Evolutionary conservation across 2,888 invertebrate species (phyloP), one percentile per base, ranked within the genome.

Genomic region (Drosophila mimetica): DNA sequence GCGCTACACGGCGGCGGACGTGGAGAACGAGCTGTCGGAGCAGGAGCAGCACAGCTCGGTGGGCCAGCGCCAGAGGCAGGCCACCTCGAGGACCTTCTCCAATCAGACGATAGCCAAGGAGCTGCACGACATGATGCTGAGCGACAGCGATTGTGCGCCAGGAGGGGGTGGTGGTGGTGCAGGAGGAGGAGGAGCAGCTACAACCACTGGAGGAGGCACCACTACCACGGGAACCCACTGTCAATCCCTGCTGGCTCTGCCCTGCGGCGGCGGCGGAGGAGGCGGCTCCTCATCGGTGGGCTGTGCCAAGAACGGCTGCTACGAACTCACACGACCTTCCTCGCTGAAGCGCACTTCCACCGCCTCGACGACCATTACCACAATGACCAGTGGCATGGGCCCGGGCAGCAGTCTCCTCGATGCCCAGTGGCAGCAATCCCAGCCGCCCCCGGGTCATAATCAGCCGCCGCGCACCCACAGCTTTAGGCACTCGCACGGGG

Each of bases 11-110:
- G 79, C 89, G 25, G 88, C 90, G 8, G 89, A 90, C 60, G 85
- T 90, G n/a, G 90, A 90, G 54, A 87, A 87, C 52, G 90, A 91
- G 47, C 78, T 89, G 20, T 91, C 91, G 6, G 92, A 91, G 66
- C 90, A 89, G 71, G 91, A 92, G 48, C 79, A 82, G 48, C 79
- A 83, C 32, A 89, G 86, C 58, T 77, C 85, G 16, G 86, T 84
- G 32, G 86, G 79, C 9, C 89, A 86, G 47, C 88, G 84, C 46
- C 85, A 77, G 58, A 87, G 89, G 61, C 80, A 76, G 55, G 74
- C 75, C 2, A 79, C 89, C 2, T 85, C 81, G 13, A 79, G 89
- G 41, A 91, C 90, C 28, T 82, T 90, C 57, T 91, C 91, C 25
- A 89, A 89, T 75, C 90, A 90, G 79, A 90, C 90, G 8, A 86